These are phyloP conservation scores for Percopsis omiscomaycus DNA, from an alignment of 2,797 vertebrate genomes.

Conservation along the genomic window DNA sequence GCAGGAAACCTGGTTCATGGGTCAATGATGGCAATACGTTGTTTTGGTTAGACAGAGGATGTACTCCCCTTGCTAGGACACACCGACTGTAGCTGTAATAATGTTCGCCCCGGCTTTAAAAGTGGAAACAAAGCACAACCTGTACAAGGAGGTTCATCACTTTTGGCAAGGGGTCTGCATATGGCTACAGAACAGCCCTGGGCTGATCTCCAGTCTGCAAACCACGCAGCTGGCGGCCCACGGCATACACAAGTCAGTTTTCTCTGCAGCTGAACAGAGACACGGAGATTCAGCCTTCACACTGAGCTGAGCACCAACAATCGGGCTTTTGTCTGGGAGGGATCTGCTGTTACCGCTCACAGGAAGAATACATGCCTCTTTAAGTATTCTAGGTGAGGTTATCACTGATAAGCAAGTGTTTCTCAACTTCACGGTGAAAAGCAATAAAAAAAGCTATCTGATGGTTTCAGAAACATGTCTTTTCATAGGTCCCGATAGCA, in stretches of 20 bases:
- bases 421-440: slow-evolving; percentile 41
- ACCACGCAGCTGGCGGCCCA: slow-evolving; percentile 28
- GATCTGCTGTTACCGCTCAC: slow-evolving; percentile 56
- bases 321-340: slow-evolving; percentile 61
- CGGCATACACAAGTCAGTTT: slow-evolving; percentile 57
- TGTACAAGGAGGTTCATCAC: slow-evolving; percentile 14
- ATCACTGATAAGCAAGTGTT: slow-evolving; percentile 21
- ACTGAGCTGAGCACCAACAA: slow-evolving; percentile 67
- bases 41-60: slow-evolving; percentile 60
- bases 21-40: slow-evolving; percentile 62
- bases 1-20: slow-evolving; percentile 69
- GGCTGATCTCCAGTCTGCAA: slow-evolving; percentile 45
- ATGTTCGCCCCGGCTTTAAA: slow-evolving; percentile 20
- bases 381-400: slow-evolving; percentile 46
- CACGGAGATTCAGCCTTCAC: slow-evolving; percentile 68
- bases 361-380: slow-evolving; percentile 55
- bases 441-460: background rate
- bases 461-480: background rate
- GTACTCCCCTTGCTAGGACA: slow-evolving; percentile 46
- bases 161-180: slow-evolving; percentile 18
- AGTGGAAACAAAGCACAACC: slow-evolving; percentile 40
- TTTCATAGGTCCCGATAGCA: background rate
- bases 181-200: slow-evolving; percentile 23
- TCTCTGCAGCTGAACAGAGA: slow-evolving; percentile 64
- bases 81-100: slow-evolving; percentile 32